Evolutionary conservation across 2,797 vertebrate species (phyloP).

Genomic region (Chromis chromis): DNA sequence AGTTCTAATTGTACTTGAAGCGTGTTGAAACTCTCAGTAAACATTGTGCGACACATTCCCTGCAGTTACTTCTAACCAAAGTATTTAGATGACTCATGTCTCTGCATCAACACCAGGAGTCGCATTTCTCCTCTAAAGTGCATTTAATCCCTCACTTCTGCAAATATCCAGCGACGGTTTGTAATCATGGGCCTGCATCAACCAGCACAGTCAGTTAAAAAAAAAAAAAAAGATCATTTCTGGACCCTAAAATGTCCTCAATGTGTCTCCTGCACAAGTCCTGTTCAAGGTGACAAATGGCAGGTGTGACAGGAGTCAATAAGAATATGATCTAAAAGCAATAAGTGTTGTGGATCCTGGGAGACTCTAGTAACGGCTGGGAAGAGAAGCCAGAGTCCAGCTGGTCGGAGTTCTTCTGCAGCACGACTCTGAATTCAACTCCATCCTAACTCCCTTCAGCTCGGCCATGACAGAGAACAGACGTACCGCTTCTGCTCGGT

Average conservation of each 20-base stretch:
- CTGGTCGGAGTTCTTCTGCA: slow-evolving; percentile 53
- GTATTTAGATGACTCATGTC: slow-evolving; percentile 52
- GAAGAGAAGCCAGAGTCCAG: slow-evolving; percentile 72
- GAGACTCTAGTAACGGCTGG: slow-evolving; percentile 83
- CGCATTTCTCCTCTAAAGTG: slow-evolving; percentile 42
- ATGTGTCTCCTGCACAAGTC: slow-evolving; percentile 85
- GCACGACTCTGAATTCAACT: slow-evolving; percentile 37
- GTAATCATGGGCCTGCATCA: slow-evolving; percentile 74
- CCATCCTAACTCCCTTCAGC: slow-evolving; percentile 47
- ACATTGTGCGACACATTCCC: slow-evolving; percentile 26
- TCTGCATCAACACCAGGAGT: slow-evolving; percentile 50
- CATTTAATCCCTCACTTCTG: slow-evolving; percentile 58
- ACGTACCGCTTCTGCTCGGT: slow-evolving; percentile 41
- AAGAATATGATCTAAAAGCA: slow-evolving; percentile 89
- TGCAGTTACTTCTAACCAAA: slow-evolving; percentile 22
- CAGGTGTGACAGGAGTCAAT: slow-evolving; percentile 88
- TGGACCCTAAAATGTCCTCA: slow-evolving; percentile 83
- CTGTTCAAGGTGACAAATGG: slow-evolving; percentile 83
- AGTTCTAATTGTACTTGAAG: background rate
- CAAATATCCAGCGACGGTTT: slow-evolving; percentile 60
- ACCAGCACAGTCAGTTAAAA: slow-evolving; percentile 83
- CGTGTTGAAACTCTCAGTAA: slow-evolving; percentile 42
- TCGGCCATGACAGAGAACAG: slow-evolving; percentile 44
- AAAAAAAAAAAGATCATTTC: slow-evolving; percentile 83
- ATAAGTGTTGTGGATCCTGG: slow-evolving; percentile 82